Conservation (phyloP, 2,797 vertebrate genomes). For the Alauda arvensis region DNA sequence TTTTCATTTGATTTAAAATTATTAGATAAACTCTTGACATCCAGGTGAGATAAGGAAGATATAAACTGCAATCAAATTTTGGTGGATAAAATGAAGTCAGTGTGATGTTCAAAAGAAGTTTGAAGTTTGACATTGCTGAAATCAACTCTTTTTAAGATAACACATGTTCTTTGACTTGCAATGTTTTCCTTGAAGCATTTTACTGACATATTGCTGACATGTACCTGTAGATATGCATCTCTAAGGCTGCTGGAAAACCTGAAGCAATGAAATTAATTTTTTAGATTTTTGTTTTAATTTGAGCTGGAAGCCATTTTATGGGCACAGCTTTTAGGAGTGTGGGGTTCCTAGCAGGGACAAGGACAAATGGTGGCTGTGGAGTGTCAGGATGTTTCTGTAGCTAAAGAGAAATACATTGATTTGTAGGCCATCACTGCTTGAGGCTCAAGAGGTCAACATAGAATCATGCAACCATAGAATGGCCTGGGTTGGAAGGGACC, state of each 20-base stretch:
- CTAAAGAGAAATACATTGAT: not conserved
- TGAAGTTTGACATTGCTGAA: not conserved
- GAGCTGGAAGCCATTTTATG: rapidly evolving
- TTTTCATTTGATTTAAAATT: not conserved
- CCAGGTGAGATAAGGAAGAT: not conserved
- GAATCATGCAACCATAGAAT: not conserved
- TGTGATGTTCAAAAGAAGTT: not conserved
- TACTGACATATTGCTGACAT: not conserved
- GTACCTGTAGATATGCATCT: not conserved
- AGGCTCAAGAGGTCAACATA: not conserved
- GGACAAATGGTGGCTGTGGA: not conserved
- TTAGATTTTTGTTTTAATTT: not conserved
- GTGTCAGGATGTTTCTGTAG: not conserved
- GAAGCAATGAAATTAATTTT: not conserved
- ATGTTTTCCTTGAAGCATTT: not conserved
- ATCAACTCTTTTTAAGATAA: not conserved
- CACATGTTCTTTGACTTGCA: not conserved
- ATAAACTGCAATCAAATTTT: not conserved
- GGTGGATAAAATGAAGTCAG: not conserved
- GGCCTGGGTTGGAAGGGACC: not conserved
- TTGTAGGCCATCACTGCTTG: not conserved
- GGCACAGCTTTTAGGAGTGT: not conserved
- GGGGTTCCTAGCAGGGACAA: rapidly evolving
- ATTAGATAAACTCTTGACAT: not conserved
- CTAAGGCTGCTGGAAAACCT: not conserved